Conservation (phyloP, 2,888 invertebrate species). For the Stenichneumon culpator region DNA sequence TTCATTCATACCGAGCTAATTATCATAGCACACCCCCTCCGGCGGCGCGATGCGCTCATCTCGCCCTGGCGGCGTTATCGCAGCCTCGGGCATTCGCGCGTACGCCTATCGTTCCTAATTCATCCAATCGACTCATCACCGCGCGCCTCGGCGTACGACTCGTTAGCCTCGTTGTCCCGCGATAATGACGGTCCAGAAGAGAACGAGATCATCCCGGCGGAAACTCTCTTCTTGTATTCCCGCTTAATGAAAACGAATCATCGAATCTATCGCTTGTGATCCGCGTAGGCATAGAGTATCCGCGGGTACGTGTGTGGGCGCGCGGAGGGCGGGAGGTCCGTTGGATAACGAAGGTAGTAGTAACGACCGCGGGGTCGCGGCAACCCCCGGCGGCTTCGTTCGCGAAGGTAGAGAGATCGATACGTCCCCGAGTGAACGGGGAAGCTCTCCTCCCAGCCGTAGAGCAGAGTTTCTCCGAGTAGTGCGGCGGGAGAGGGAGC, state of each 20-base stretch:
- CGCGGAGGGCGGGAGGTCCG: constrained; percentile 8
- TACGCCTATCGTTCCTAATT: constrained; percentile 77
- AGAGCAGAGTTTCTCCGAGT: constrained; percentile 58
- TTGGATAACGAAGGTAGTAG: constrained; percentile 63
- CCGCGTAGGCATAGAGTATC: not conserved
- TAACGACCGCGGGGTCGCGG: constrained; percentile 65
- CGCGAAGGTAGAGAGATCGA: constrained; percentile 54
- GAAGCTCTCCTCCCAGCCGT: constrained; percentile 20
- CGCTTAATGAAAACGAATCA: constrained; percentile 2
- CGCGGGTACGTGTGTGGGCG: not conserved
- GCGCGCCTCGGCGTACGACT: constrained; percentile 48
- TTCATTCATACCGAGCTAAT: constrained; percentile 82
- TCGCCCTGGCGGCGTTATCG: constrained; percentile 56
- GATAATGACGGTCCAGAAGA: constrained; percentile 76
- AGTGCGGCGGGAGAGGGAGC: constrained; percentile 22
- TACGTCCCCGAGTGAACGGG: constrained; percentile 43
- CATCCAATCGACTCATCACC: constrained; percentile 75
- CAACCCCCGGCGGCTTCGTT: constrained; percentile 44
- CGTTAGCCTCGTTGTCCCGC: constrained; percentile 82
- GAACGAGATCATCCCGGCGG: constrained; percentile 65
- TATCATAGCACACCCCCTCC: constrained; percentile 73
- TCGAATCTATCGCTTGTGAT: constrained; percentile 13
- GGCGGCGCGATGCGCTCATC: constrained; percentile 18
- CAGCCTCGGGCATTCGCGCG: constrained; percentile 43
- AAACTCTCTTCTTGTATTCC: constrained; percentile 66